Percentiles rank a stretch among this genome's conserved stretches.
Evolutionary conservation across 2,888 invertebrate species (phyloP).

Genomic region (Emesis furor): DNA sequence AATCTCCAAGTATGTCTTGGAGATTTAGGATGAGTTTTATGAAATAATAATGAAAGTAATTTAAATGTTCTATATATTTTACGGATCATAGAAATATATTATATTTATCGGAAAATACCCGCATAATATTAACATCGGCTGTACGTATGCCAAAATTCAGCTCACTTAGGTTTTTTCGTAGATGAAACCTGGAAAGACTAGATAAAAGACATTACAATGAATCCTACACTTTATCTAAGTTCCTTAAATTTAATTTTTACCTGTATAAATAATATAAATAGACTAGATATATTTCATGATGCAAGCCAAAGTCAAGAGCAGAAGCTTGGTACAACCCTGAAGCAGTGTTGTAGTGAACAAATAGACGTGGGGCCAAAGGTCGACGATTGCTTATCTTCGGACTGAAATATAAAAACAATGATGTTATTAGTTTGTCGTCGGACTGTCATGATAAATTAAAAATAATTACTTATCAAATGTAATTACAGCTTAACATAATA

Average conservation of each 20-base stretch:
- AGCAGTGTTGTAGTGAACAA: not conserved
- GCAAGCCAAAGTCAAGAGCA: not conserved
- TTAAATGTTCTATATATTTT: too few species aligned
- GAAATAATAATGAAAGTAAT: too few species aligned
- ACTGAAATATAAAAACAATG: slow-evolving; percentile 3
- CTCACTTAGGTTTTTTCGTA: too few species aligned
- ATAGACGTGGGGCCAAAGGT: not conserved
- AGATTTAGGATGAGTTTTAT: too few species aligned
- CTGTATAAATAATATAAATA: not conserved
- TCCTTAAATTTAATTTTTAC: too few species aligned
- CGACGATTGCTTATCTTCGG: slow-evolving; percentile 6
- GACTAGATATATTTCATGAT: not conserved
- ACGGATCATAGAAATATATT: too few species aligned
- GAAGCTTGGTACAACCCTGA: not conserved
- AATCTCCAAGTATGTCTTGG: too few species aligned
- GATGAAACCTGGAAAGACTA: too few species aligned
- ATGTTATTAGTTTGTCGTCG: not conserved
- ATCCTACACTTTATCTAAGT: not conserved
- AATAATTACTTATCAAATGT: not conserved
- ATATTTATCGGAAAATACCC: too few species aligned
- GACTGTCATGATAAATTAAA: not conserved
- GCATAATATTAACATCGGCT: too few species aligned
- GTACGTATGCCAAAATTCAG: too few species aligned
- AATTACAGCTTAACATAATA: not conserved
- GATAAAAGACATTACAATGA: too few species aligned